Evolutionary conservation across 1,140 invertebrate species (phyloP).

Genomic region (Sipha flava): DNA sequence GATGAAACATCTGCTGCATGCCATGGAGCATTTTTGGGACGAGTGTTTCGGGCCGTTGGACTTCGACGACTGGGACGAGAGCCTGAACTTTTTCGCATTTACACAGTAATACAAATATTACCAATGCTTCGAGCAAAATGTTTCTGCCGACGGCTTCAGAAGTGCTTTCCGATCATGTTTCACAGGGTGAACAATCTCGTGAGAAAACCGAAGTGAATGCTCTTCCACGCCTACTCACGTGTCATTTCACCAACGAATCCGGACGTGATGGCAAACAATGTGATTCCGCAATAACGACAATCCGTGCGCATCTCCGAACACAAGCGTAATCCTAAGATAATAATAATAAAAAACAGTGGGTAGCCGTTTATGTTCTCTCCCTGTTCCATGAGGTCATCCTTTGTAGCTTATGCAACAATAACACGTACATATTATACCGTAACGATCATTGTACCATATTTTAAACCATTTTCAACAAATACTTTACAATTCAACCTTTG

Average conservation of each 20-base stretch:
- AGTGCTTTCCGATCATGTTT: neutral
- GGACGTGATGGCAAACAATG: neutral
- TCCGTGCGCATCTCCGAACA: neutral
- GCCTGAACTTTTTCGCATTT: slow-evolving; percentile 36
- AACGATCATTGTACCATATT: neutral
- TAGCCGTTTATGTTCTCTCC: too few species aligned
- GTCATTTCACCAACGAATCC: too few species aligned
- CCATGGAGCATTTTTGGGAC: slow-evolving; percentile 76
- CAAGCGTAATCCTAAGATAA: neutral
- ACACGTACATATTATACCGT: too few species aligned
- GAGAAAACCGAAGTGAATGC: neutral
- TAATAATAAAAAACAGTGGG: too few species aligned
- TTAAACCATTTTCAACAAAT: too few species aligned
- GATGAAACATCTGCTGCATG: slow-evolving; percentile 63
- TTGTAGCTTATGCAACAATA: too few species aligned
- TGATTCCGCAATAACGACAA: neutral
- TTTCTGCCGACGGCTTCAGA: neutral
- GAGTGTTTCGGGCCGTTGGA: slow-evolving; percentile 67
- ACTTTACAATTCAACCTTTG: too few species aligned
- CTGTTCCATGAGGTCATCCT: too few species aligned
- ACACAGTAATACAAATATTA: slow-evolving; percentile 34
- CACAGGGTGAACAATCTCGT: neutral
- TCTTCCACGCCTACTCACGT: too few species aligned
- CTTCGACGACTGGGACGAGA: slow-evolving; percentile 58
- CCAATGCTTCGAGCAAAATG: neutral